A percentile compares a stretch with the other conserved stretches of the same genome.
These are phyloP conservation scores for Ectropis grisescens DNA, from an alignment of 1,140 invertebrate genomes.

Conservation along the genomic window DNA sequence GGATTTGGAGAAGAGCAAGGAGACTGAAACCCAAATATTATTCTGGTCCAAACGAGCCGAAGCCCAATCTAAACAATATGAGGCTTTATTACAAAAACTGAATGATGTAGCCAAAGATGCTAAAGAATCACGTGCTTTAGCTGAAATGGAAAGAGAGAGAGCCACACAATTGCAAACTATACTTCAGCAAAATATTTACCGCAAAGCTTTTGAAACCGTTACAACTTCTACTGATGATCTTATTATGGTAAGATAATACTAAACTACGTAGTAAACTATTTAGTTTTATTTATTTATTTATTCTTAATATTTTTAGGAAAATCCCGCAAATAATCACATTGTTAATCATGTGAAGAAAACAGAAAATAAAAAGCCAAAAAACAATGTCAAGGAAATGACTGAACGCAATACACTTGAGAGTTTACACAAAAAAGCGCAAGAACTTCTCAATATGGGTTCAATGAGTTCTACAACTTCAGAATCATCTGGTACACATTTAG, in stretches of 20 bases:
- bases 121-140: constrained; percentile 31
- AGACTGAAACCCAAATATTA: constrained; percentile 37
- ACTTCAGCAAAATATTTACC: constrained; percentile 23
- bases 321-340: no score
- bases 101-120: constrained; percentile 42
- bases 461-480: constrained; percentile 34
- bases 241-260: no score
- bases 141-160: constrained; percentile 36
- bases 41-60: constrained; percentile 41
- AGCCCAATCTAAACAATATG: constrained; percentile 44
- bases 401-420: constrained; percentile 34
- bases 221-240: no score
- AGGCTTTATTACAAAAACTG: constrained; percentile 42
- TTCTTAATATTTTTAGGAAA: no score
- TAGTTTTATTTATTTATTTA: no score
- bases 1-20: constrained; percentile 29
- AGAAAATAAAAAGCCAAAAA: neutral
- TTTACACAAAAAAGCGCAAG: constrained; percentile 50
- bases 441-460: constrained; percentile 40
- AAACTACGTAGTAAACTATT: no score
- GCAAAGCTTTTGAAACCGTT: neutral
- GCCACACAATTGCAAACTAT: constrained; percentile 29
- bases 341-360: no score
- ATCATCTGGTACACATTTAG: constrained; percentile 15
- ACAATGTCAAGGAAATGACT: neutral